Percentiles rank a stretch among this genome's conserved stretches.
phyloP scores from a whole-genome alignment of 2,888 invertebrate species.

The Selenia dentaria region DNA sequence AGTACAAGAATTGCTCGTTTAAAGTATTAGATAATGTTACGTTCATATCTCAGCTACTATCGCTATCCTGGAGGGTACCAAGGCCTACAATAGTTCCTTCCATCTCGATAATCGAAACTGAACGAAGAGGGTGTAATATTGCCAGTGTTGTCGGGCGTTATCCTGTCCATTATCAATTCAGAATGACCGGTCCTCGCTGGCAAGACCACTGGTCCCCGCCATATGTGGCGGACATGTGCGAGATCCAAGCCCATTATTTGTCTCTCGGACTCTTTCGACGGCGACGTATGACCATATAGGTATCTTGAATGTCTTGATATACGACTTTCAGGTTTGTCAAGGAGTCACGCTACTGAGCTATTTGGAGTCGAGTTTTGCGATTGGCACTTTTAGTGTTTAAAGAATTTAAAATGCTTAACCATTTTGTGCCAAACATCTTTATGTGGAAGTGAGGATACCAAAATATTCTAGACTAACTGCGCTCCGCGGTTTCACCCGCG shows the following conservation, averaged over 20 bases:
- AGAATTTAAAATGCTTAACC: too few relatives aligned
- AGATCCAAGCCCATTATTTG: constrained; percentile 17
- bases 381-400: background rate
- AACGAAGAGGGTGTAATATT: too few relatives aligned
- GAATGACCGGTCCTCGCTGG: constrained; percentile 35
- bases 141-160: constrained; percentile 70
- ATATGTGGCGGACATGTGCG: constrained; percentile 10
- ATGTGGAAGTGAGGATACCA: too few relatives aligned
- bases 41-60: too few relatives aligned
- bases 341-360: background rate
- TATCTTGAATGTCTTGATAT: constrained; percentile 16
- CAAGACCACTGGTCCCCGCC: constrained; percentile 27
- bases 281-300: constrained; percentile 16
- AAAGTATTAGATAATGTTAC: too few relatives aligned
- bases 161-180: constrained; percentile 70
- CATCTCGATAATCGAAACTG: too few relatives aligned
- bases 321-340: constrained; percentile 8
- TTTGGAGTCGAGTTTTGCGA: background rate
- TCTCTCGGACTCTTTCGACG: background rate
- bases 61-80: too few relatives aligned
- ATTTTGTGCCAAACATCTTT: too few relatives aligned
- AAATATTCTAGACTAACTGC: too few relatives aligned
- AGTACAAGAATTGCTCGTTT: too few relatives aligned
- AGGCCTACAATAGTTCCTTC: too few relatives aligned
- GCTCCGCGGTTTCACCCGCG: too few relatives aligned